Evolutionary conservation across 2,797 vertebrate species (phyloP).

Genomic region (Psittacula derbiana): DNA sequence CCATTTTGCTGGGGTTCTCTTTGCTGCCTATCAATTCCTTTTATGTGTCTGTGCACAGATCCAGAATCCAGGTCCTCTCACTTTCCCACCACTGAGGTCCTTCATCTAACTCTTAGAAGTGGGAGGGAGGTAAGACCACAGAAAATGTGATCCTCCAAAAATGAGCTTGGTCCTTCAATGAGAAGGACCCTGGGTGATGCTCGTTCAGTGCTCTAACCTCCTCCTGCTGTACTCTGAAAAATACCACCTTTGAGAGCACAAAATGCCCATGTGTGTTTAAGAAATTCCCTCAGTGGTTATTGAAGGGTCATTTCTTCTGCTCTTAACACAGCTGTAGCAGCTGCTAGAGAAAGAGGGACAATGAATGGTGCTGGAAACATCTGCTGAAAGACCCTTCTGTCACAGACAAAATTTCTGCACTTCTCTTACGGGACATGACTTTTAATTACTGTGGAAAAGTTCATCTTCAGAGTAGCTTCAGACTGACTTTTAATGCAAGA

Average conservation of each 20-base stretch:
- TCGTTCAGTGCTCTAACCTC: background rate
- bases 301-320: background rate
- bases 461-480: background rate
- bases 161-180: background rate
- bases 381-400: background rate
- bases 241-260: background rate
- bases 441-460: background rate
- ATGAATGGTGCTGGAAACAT: background rate
- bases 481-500: background rate
- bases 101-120: background rate
- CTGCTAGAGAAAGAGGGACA: background rate
- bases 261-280: background rate
- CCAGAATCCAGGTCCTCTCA: background rate
- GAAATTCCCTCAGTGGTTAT: background rate
- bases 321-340: background rate
- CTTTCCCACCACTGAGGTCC: background rate
- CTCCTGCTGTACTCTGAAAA: background rate
- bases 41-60: background rate
- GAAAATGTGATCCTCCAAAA: background rate
- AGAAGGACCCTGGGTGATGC: background rate
- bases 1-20: slow-evolving; percentile 17
- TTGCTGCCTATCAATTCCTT: background rate
- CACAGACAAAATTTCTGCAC: background rate
- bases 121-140: background rate
- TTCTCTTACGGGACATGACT: background rate